phyloP scores from a whole-genome alignment of 2,888 invertebrate genomes.

The Noctua janthe region DNA sequence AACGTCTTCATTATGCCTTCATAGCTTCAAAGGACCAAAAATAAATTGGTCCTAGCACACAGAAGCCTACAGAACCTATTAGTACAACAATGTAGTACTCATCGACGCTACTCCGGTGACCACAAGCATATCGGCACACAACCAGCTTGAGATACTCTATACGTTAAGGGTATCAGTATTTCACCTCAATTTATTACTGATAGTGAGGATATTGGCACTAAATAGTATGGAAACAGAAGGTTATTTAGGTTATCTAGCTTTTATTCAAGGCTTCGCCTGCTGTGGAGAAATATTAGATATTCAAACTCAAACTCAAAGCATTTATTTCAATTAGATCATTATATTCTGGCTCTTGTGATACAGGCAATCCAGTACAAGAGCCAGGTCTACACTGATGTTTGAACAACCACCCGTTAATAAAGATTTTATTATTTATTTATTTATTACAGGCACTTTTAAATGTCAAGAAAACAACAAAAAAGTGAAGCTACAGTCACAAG shows the following conservation, averaged over 20 bases:
- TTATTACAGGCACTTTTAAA: too few species aligned
- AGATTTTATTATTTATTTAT: too few species aligned
- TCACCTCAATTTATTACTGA: slow-evolving; percentile 34
- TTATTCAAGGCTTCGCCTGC: neutral
- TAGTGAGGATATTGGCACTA: neutral
- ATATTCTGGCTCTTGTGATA: too few species aligned
- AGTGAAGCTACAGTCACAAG: too few species aligned
- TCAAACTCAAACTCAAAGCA: too few species aligned
- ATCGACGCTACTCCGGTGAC: neutral
- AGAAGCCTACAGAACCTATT: neutral
- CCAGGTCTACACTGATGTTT: too few species aligned
- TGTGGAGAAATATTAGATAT: neutral
- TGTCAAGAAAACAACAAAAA: too few species aligned
- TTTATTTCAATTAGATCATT: too few species aligned
- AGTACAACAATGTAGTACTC: slow-evolving; percentile 3
- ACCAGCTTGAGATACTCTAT: slow-evolving; percentile 13
- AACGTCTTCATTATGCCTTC: slow-evolving; percentile 23
- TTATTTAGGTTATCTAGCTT: neutral
- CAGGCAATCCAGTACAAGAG: too few species aligned
- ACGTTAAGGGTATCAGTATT: slow-evolving; percentile 24
- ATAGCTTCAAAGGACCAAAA: slow-evolving; percentile 38
- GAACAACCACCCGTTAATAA: too few species aligned
- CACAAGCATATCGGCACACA: slow-evolving; percentile 20
- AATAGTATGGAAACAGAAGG: slow-evolving; percentile 7
- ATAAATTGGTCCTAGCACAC: slow-evolving; percentile 19